Evolutionary conservation across 2,888 invertebrate genomes (phyloP).

Genomic region (Noctua fimbriata): DNA sequence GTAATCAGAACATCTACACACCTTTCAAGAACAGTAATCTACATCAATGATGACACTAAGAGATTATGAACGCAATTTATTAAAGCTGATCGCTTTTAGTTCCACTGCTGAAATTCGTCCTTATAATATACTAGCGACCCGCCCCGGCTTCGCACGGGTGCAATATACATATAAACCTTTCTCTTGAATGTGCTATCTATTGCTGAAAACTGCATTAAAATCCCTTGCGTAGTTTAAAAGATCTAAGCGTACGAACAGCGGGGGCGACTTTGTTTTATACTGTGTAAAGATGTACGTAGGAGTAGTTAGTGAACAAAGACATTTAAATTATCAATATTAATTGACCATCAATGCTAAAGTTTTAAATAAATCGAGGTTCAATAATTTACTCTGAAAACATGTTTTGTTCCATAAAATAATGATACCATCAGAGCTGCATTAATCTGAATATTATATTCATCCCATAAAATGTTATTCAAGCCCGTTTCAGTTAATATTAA

Average conservation of each 20-base stretch:
- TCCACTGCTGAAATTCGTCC: neutral
- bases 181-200: too few species aligned
- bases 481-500: constrained; percentile 36
- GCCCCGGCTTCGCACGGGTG: too few species aligned
- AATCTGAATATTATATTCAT: constrained; percentile 26
- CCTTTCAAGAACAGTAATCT: neutral
- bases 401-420: neutral
- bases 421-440: neutral
- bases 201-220: too few species aligned
- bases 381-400: neutral
- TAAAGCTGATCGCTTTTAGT: neutral
- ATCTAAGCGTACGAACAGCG: too few species aligned
- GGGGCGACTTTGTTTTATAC: too few species aligned
- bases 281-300: too few species aligned
- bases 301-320: neutral
- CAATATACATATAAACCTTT: too few species aligned
- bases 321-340: neutral
- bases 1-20: neutral
- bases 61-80: neutral
- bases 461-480: constrained; percentile 17
- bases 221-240: too few species aligned
- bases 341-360: neutral
- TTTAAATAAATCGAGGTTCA: neutral
- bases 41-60: neutral
- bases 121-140: neutral